phyloP scores from a whole-genome alignment of 2,113 vertebrate genomes.

The Microcebus lehilahytsara region DNA sequence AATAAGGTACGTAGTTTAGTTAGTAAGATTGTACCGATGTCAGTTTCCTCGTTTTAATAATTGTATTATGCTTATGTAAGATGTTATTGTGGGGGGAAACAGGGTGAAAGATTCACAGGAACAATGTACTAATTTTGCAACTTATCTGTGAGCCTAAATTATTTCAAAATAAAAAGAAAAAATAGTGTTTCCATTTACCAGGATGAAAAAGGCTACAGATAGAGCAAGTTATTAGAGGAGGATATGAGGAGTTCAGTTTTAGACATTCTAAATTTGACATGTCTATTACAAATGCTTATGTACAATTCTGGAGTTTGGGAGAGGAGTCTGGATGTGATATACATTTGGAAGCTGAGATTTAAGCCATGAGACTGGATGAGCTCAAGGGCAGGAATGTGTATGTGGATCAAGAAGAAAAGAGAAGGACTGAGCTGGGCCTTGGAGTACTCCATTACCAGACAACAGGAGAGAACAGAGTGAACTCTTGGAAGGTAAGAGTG shows the following conservation, averaged over 20 bases:
- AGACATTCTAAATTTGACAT: not conserved
- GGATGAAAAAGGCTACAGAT: not conserved
- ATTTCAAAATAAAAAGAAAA: conserved; percentile 5
- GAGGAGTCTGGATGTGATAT: not conserved
- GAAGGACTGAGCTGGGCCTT: not conserved
- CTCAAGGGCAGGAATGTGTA: not conserved
- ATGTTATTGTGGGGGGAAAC: not conserved
- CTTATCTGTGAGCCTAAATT: not conserved
- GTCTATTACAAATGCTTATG: not conserved
- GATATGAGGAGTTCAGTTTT: not conserved
- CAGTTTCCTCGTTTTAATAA: not conserved
- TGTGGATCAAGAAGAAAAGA: not conserved
- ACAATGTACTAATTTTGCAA: not conserved
- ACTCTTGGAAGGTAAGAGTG: not conserved
- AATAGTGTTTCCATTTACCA: not conserved
- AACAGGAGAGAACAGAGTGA: not conserved
- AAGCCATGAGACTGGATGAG: not conserved
- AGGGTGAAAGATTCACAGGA: not conserved
- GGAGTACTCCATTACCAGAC: not conserved
- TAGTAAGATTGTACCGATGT: not conserved
- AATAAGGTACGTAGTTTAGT: not conserved
- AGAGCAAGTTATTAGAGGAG: not conserved
- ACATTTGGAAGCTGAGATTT: not conserved
- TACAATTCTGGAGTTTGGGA: not conserved
- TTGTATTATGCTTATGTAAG: not conserved